Evolutionary conservation across 2,888 invertebrate species (phyloP), one percentile per base, ranked within the genome.

Genomic region (Spisula solida): DNA sequence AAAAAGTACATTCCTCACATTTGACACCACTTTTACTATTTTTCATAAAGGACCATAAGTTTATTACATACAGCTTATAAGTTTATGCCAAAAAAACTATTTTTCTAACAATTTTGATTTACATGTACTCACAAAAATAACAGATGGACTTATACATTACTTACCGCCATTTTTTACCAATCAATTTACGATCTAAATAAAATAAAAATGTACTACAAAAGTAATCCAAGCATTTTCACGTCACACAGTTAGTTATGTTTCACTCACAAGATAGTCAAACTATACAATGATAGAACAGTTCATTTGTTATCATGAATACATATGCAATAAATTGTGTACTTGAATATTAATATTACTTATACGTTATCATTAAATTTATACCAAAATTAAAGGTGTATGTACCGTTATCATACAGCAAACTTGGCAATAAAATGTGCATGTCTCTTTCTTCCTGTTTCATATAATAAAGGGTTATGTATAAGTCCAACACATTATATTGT

Each of bases 291-390:
- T 14, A 31, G 75, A 2, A 18, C 2, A 75, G 16, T 75, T 16
- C 1, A 75, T 34, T 18, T 75, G 75, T 34, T 34, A 75, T 75
- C 29, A 75, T 75, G 14, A 31, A 31, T 34, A 75, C 18, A 16
- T 75, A 31, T 75, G 31, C 14, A 31, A 31, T 31, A 75, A 31
- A 31, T 16, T 75, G 75, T 75, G 75, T 75, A 75, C 34, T 34
- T 75, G 75, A 75, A 75, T 75, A 75, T 75, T 34, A 75, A 75
- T 75, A 75, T 34, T 75, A 34, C 1, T 75, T 31, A 16, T 31
- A 34, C 16, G 16, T 75, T 34, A 75, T 75, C 75, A 31, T 12
- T 31, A 4, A 31, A 31, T 34, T 34, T 16, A 18, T 75, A 1
- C 18, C 18, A 75, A 18, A 34, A 16, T 75, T 75, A 31, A 75